Evolutionary conservation across 92 coral and sea anemone genomes (phyloP).

Genomic region (Muricea muricata): DNA sequence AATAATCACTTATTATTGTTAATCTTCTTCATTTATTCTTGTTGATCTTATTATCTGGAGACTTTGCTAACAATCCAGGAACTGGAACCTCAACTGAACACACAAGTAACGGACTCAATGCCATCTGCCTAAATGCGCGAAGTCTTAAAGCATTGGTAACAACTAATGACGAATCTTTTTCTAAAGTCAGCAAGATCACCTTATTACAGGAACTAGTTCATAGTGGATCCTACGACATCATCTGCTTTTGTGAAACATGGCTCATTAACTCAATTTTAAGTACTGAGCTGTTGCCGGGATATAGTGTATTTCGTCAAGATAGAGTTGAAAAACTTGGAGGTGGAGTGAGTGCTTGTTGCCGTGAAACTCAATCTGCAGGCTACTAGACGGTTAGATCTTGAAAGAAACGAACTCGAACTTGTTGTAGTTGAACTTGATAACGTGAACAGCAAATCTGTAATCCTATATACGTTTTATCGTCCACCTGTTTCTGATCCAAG

Average conservation of each 20-base stretch:
- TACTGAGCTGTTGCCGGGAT: background rate
- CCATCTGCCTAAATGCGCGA: background rate
- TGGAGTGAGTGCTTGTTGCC: background rate
- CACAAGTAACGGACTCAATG: background rate
- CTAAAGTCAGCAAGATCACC: background rate
- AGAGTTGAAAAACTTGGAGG: background rate
- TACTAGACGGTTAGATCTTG: background rate
- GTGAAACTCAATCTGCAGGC: background rate
- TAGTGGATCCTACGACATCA: background rate
- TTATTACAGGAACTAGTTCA: background rate
- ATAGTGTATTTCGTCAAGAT: background rate
- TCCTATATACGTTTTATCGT: background rate
- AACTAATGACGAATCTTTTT: background rate
- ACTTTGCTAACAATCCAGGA: background rate
- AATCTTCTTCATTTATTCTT: too few species aligned
- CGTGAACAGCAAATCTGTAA: background rate
- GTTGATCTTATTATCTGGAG: background rate
- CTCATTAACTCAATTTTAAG: too few species aligned
- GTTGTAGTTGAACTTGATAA: background rate
- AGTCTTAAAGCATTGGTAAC: background rate
- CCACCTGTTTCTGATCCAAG: constrained; percentile 29
- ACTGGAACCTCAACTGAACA: background rate
- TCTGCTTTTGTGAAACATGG: too few species aligned
- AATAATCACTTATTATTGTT: too few species aligned
- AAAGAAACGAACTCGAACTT: background rate